phyloP scores from a whole-genome alignment of 2,888 invertebrate genomes.

The Poecilus cupreus region DNA sequence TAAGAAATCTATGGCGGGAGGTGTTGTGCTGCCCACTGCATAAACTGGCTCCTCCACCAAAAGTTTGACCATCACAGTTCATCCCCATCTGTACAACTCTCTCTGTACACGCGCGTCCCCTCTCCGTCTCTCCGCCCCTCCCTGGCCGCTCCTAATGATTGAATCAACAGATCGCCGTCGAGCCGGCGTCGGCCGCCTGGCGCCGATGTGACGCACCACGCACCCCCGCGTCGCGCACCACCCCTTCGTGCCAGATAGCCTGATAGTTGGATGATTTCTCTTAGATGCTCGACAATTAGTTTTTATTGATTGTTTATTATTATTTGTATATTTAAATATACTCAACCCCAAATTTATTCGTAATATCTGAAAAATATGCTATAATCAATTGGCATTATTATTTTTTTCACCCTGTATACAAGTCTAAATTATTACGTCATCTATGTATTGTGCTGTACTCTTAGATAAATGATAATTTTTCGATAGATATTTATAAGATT shows the following conservation, averaged over 20 bases:
- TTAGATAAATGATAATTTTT: too few relatives aligned
- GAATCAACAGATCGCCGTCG: slow-evolving; percentile 72
- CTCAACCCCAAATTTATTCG: too few relatives aligned
- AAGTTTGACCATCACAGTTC: not conserved
- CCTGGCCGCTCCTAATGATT: slow-evolving; percentile 69
- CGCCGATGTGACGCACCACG: slow-evolving; percentile 41
- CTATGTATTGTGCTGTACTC: too few relatives aligned
- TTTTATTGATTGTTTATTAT: too few relatives aligned
- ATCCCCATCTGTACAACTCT: not conserved
- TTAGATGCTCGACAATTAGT: not conserved
- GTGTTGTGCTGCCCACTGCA: not conserved
- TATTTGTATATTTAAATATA: too few relatives aligned
- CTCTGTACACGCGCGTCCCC: slow-evolving; percentile 50
- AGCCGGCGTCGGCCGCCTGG: slow-evolving; percentile 30
- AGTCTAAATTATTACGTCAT: too few relatives aligned
- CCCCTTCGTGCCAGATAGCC: not conserved
- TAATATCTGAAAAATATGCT: too few relatives aligned
- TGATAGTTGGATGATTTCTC: not conserved
- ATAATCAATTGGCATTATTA: too few relatives aligned
- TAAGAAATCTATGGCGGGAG: too few relatives aligned
- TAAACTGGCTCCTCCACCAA: not conserved
- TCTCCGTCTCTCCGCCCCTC: not conserved
- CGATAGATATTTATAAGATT: too few relatives aligned
- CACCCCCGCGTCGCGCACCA: not conserved
- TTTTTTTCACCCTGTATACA: too few relatives aligned